Evolutionary conservation across 2,797 vertebrate species (phyloP), one percentile per base, ranked within the genome.

Genomic region (Sebastes steindachneri): DNA sequence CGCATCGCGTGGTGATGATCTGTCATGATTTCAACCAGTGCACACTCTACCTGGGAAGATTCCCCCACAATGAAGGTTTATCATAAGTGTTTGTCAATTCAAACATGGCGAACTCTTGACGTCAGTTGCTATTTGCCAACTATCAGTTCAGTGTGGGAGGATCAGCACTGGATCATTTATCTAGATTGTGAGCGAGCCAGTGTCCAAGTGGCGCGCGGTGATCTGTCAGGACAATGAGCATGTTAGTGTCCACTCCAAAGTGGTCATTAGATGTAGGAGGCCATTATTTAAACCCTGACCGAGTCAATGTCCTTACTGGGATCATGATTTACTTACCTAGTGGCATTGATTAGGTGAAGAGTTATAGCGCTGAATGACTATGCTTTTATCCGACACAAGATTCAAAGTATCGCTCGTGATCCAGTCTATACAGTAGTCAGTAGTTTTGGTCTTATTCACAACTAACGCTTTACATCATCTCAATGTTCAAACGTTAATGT

Each of bases 211-310:
- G 76, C 31, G 55, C 62, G 29, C 1, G 55, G 79, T 66, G 64
- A 93, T 92, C 79, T 77, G 84, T 92, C 88, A 90, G 55, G 72
- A 85, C 79, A 70, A 83, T 75, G 87, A 88, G 69, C 80, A 82
- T 59, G 86, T 88, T 89, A 78, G 86, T 64, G 84, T 89, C 75
- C 48, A 53, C 48, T 53, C 19, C 77, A 82, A 81, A 85, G 86
- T 70, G 81, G 82, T 81, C 91, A 88, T 90, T 92, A 90, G 81
- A 63, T 83, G 69, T 62, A 60, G 74, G 65, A 77, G 75, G 77
- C 82, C 80, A 89, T 93, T 86, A 93, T 79, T 91, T 89, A 88
- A 86, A 89, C 77, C 59, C 29, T 53, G 83, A 75, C 75, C 11
- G 9, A 78, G 78, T 89, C 79, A 67, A 80, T 86, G 82, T 72